phyloP scores from a whole-genome alignment of 2,113 vertebrate species.

The Holacanthus passer region DNA sequence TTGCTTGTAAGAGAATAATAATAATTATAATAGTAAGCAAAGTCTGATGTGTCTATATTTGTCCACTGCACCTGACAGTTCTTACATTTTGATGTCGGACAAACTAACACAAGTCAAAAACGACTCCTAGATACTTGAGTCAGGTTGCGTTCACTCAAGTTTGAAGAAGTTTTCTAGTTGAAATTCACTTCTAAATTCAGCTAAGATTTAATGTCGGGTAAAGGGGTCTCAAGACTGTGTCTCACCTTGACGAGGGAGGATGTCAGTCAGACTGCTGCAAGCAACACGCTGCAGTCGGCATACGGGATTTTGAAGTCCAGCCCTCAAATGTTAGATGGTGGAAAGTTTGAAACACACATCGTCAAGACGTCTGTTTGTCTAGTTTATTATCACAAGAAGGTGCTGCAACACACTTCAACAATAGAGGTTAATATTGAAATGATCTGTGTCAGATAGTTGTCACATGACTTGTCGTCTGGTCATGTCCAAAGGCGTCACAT shows the following conservation, averaged over 20 bases:
- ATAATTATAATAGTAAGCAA: too few species aligned
- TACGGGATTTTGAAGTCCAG: not conserved
- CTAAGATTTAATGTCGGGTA: not conserved
- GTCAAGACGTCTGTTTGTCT: not conserved
- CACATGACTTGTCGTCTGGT: not conserved
- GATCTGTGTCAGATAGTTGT: not conserved
- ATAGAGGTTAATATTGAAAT: not conserved
- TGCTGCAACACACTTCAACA: not conserved
- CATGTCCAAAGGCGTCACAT: not conserved
- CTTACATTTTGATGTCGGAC: too few species aligned
- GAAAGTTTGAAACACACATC: too few species aligned
- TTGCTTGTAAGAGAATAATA: too few species aligned
- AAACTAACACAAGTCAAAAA: too few species aligned
- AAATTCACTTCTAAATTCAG: not conserved
- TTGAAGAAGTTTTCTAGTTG: not conserved
- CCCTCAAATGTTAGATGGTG: not conserved
- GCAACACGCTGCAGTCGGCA: not conserved
- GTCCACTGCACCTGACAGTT: too few species aligned
- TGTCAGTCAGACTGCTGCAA: not conserved
- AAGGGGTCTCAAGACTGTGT: not conserved
- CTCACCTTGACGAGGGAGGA: not conserved
- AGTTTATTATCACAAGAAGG: not conserved
- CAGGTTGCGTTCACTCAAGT: too few species aligned
- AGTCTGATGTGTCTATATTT: too few species aligned
- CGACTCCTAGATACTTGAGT: not conserved